Evolutionary conservation across 2,113 vertebrate species (phyloP).

Genomic region (Formicarius rufipectus): DNA sequence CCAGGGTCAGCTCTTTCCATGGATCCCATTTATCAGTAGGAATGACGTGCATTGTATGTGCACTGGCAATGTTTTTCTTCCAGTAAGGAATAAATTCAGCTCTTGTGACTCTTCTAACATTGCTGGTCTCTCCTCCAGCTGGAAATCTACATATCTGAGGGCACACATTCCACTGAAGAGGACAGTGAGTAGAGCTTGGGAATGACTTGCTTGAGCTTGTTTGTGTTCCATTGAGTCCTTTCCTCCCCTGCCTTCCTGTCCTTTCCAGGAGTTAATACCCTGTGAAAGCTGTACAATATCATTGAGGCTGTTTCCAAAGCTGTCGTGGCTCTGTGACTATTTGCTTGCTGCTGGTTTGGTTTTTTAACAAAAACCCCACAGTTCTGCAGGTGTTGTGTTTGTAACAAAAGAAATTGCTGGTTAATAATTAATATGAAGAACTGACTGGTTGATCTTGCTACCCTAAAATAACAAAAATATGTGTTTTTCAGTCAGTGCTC

Average conservation of each 20-base stretch:
- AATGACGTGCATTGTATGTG: no score
- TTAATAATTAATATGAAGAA: accelerated
- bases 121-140: conserved; percentile 76
- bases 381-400: not conserved
- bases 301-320: not conserved
- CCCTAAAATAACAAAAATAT: accelerated
- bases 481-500: accelerated
- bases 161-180: conserved; percentile 94
- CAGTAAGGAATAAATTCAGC: not conserved
- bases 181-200: conserved; percentile 87
- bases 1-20: not conserved
- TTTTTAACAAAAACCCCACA: accelerated
- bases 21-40: not conserved
- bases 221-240: not conserved
- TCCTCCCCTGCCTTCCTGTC: not conserved
- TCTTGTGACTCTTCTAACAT: not conserved
- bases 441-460: accelerated
- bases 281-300: accelerated
- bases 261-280: not conserved
- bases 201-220: not conserved
- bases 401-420: not conserved
- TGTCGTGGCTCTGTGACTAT: accelerated
- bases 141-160: conserved; percentile 97
- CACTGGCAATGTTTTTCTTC: not conserved
- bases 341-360: not conserved